phyloP scores from a whole-genome alignment of 2,888 invertebrate species.

The Chrysotoxum bicinctum region DNA sequence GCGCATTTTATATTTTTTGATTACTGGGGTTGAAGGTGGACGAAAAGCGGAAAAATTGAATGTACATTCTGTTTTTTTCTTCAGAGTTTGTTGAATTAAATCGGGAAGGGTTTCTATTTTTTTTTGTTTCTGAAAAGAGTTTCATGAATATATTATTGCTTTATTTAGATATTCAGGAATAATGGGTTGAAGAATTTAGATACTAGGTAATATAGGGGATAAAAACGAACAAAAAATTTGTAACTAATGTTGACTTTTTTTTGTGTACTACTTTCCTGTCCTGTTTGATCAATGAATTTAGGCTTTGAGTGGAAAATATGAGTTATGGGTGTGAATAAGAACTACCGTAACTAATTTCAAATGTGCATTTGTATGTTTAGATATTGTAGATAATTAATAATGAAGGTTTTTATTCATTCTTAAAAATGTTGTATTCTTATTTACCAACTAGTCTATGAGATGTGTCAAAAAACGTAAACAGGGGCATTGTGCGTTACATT shows the following conservation, averaged over 20 bases:
- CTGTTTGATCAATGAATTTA: conserved; percentile 16
- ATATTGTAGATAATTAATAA: neutral
- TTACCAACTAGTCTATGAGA: too few species aligned
- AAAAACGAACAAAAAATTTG: neutral
- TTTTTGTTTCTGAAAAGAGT: conserved; percentile 38
- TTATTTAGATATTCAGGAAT: conserved; percentile 60
- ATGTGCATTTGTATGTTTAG: neutral
- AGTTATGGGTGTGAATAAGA: conserved; percentile 44
- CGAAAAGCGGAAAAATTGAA: conserved; percentile 9
- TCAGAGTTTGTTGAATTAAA: conserved; percentile 47
- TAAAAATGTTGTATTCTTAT: too few species aligned
- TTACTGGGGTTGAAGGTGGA: conserved; percentile 55
- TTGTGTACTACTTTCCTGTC: conserved; percentile 1
- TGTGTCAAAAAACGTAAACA: too few species aligned
- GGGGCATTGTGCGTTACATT: too few species aligned
- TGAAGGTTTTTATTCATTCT: neutral
- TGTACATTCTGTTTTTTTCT: neutral
- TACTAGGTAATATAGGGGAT: conserved; percentile 42
- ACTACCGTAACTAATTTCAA: conserved; percentile 7
- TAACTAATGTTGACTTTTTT: conserved; percentile 47
- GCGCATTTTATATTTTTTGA: conserved; percentile 47
- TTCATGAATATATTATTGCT: conserved; percentile 72
- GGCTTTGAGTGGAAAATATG: conserved; percentile 1
- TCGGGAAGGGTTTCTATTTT: conserved; percentile 48
- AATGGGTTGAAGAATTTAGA: conserved; percentile 45